These are phyloP conservation scores for Machaerirhynchus nigripectus DNA, from an alignment of 2,113 vertebrate genomes.

Conservation along the genomic window DNA sequence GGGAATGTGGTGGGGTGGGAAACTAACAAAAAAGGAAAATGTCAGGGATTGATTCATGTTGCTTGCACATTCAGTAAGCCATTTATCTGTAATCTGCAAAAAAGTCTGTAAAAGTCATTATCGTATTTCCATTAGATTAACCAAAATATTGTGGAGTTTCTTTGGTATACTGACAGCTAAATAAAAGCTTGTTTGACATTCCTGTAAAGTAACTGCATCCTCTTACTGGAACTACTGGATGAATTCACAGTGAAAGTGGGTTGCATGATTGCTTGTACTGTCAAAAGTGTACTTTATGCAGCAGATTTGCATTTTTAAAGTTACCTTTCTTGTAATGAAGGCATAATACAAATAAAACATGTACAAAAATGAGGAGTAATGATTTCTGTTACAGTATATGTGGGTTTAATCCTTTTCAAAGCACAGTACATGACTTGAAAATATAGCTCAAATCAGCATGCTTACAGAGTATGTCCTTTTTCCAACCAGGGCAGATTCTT, in stretches of 20 bases:
- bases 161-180: conserved; percentile 34
- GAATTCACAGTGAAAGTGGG: background rate
- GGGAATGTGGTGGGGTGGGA: background rate
- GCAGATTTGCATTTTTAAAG: conserved; percentile 74
- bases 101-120: background rate
- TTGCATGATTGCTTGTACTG: conserved; percentile 71
- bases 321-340: conserved; percentile 64
- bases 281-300: conserved; percentile 57
- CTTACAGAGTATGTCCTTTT: conserved; percentile 9
- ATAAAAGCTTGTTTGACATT: conserved; percentile 47
- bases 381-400: conserved; percentile 42
- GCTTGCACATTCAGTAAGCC: background rate
- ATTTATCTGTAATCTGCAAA: background rate
- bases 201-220: conserved; percentile 28
- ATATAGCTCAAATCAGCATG: conserved; percentile 21
- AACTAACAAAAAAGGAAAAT: background rate
- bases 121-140: background rate
- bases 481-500: background rate
- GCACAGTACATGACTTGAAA: conserved; percentile 33
- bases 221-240: conserved; percentile 6
- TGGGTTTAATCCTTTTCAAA: conserved; percentile 68
- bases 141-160: conserved; percentile 22
- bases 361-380: conserved; percentile 59
- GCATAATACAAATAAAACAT: conserved; percentile 73
- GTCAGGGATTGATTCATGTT: background rate